These are phyloP conservation scores for Phortica okadai DNA, from an alignment of 2,888 invertebrate genomes.

Conservation along the genomic window DNA sequence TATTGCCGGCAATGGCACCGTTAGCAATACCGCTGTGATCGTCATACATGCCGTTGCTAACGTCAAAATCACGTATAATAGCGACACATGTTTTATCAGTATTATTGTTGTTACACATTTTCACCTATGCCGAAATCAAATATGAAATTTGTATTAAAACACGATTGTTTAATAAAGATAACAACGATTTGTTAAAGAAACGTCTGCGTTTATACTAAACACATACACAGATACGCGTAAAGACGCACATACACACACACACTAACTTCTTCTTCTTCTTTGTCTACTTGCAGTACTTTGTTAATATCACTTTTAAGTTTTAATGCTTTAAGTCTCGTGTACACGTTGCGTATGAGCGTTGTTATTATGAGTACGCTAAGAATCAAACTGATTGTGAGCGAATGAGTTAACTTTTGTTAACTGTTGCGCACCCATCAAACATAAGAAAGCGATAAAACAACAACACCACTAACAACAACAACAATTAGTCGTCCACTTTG, in stretches of 20 bases:
- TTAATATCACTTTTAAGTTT: not conserved
- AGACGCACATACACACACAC: not conserved
- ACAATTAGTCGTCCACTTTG: not conserved
- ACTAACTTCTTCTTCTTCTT: not conserved
- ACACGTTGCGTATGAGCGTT: slow-evolving; percentile 10
- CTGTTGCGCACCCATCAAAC: not conserved
- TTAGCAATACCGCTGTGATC: not conserved
- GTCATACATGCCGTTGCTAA: too few relatives aligned
- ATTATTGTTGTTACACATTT: slow-evolving; percentile 24
- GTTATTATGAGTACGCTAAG: slow-evolving; percentile 10
- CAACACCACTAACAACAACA: not conserved
- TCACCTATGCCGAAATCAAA: not conserved
- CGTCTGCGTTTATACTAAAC: not conserved
- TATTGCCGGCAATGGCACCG: not conserved
- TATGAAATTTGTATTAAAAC: not conserved
- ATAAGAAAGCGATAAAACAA: not conserved
- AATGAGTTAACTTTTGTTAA: slow-evolving; percentile 17
- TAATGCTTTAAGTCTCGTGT: not conserved
- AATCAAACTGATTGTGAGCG: slow-evolving; percentile 2
- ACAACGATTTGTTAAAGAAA: not conserved
- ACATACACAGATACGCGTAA: not conserved
- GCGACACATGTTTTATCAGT: not conserved
- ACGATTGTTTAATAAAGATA: not conserved
- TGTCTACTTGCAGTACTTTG: not conserved
- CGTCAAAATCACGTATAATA: not conserved